Evolutionary conservation across 2,888 invertebrate species (phyloP).

Genomic region (Cantharis lateralis): DNA sequence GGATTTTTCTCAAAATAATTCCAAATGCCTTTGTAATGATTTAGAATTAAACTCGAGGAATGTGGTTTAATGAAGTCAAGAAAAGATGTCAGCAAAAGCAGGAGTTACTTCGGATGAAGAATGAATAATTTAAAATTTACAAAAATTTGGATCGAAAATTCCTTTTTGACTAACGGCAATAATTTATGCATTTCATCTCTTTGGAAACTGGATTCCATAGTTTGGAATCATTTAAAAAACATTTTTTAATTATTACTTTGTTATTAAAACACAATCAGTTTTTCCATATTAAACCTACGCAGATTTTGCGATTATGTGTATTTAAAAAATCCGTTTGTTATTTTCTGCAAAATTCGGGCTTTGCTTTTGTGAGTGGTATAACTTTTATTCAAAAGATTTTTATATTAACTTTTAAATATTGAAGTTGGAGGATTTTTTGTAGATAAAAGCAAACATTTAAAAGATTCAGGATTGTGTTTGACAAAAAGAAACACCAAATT

Average conservation of each 20-base stretch:
- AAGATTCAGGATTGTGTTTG: background rate
- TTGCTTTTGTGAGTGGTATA: background rate
- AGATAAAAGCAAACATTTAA: background rate
- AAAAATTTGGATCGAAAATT: too few species aligned
- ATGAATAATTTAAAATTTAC: background rate
- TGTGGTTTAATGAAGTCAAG: background rate
- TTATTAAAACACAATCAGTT: too few species aligned
- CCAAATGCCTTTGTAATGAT: background rate
- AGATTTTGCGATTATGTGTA: too few species aligned
- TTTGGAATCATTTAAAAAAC: too few species aligned
- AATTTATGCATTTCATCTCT: too few species aligned
- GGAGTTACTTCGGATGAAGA: background rate
- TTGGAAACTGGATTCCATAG: too few species aligned
- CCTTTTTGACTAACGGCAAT: too few species aligned
- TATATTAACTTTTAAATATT: background rate
- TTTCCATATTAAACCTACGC: too few species aligned
- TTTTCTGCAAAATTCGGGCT: background rate
- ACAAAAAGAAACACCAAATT: background rate
- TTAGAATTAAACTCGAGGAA: background rate
- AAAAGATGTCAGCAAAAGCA: background rate
- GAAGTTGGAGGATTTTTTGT: background rate
- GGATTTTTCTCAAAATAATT: background rate
- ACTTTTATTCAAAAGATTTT: background rate
- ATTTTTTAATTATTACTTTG: too few species aligned
- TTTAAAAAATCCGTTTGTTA: too few species aligned